Conservation (phyloP, 1,140 invertebrate species). For the Ips nitidus region DNA sequence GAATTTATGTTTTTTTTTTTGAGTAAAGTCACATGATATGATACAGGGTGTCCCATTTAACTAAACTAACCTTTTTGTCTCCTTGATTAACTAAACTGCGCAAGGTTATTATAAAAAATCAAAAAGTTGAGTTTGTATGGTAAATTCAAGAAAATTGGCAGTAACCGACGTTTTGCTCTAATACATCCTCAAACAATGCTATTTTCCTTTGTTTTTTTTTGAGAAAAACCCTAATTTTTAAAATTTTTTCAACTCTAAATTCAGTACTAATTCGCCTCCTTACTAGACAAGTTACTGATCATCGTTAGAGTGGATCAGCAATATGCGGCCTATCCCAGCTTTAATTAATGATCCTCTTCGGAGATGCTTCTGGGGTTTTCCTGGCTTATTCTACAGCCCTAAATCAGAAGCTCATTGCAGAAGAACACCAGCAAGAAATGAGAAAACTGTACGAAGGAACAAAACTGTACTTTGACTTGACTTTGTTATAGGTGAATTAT, state of each 20-base stretch:
- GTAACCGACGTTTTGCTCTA: no score
- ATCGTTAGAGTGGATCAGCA: slow-evolving; percentile 35
- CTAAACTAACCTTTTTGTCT: no score
- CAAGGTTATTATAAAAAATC: no score
- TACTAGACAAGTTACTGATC: slow-evolving; percentile 41
- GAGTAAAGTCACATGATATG: no score
- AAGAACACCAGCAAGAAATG: background rate
- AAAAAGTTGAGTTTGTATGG: no score
- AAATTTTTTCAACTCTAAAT: background rate
- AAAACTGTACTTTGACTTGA: no score
- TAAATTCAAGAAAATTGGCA: no score
- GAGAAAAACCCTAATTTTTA: background rate
- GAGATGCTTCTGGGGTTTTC: slow-evolving; percentile 41
- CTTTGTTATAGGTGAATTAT: no score
- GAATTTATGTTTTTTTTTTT: no score
- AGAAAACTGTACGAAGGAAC: no score
- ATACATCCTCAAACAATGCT: background rate
- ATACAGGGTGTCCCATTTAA: no score
- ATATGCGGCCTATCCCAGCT: slow-evolving; percentile 38
- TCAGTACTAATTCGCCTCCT: slow-evolving; percentile 23
- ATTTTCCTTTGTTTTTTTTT: background rate
- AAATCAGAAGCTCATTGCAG: slow-evolving; percentile 18
- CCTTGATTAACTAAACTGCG: no score
- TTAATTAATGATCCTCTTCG: slow-evolving; percentile 43
- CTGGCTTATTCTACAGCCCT: slow-evolving; percentile 34